Percentiles rank a stretch among this genome's conserved stretches.
phyloP scores from a whole-genome alignment of 2,113 vertebrate species.

The Rhinopithecus roxellana region DNA sequence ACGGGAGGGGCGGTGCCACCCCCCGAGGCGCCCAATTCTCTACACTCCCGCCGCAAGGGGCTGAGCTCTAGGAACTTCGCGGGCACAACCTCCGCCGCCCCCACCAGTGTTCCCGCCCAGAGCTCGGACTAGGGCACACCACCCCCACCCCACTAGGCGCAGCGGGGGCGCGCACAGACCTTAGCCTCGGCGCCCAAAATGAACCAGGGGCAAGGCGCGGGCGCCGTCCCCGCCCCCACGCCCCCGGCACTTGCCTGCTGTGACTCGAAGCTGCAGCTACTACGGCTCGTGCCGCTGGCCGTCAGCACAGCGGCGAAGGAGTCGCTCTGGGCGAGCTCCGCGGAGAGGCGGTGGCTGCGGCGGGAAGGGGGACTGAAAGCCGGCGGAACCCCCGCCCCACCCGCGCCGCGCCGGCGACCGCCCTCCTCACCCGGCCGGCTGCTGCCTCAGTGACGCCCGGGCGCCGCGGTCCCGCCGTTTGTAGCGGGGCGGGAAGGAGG shows the following conservation, averaged over 20 bases:
- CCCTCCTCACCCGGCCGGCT: conserved; percentile 52
- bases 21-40: background rate
- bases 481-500: conserved; percentile 73
- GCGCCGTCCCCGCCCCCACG: background rate
- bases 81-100: background rate
- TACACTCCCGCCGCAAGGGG: background rate
- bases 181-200: background rate
- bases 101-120: background rate
- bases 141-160: background rate
- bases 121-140: background rate
- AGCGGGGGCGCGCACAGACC: background rate
- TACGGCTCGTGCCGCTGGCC: conserved; percentile 47
- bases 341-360: conserved; percentile 8
- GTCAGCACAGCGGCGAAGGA: conserved; percentile 52
- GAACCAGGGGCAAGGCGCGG: background rate
- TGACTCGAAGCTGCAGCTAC: conserved; percentile 54
- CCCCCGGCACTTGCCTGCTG: conserved; percentile 74
- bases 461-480: conserved; percentile 75
- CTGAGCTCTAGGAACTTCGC: conserved; percentile 65
- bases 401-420: background rate
- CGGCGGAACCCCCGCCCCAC: conserved; percentile 53
- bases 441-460: conserved; percentile 61
- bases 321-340: conserved; percentile 27
- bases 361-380: conserved; percentile 57
- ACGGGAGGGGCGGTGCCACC: conserved; percentile 46